Percentiles rank a stretch among this genome's conserved stretches.
phyloP scores from a whole-genome alignment of 2,888 invertebrate species.

The Archips xylosteana region DNA sequence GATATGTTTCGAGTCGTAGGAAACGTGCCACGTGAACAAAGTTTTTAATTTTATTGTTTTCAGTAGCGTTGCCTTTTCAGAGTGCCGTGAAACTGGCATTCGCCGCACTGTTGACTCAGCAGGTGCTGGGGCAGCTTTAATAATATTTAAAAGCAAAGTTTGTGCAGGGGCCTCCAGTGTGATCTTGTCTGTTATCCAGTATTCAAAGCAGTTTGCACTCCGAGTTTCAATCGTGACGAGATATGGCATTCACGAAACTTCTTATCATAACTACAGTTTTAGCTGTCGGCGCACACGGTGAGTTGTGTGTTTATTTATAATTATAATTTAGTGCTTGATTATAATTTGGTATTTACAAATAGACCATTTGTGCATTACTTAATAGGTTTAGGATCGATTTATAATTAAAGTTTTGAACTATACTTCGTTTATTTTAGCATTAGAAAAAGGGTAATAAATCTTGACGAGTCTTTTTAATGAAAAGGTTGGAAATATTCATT shows the following conservation, averaged over 20 bases:
- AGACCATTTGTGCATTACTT: background rate
- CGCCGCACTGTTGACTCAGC: constrained; percentile 72
- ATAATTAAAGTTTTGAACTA: too few relatives aligned
- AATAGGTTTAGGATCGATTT: too few relatives aligned
- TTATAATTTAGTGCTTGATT: background rate
- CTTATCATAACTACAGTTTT: constrained; percentile 53
- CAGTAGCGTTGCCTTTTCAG: constrained; percentile 44
- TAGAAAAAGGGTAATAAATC: too few relatives aligned
- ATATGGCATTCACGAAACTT: constrained; percentile 60
- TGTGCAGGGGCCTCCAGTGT: constrained; percentile 59
- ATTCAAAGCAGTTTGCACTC: constrained; percentile 41
- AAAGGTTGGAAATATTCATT: too few relatives aligned
- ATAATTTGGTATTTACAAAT: background rate
- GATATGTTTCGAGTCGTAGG: constrained; percentile 2
- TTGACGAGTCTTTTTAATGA: too few relatives aligned
- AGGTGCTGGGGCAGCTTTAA: constrained; percentile 60
- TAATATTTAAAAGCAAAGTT: constrained; percentile 67
- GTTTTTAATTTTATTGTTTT: constrained; percentile 31
- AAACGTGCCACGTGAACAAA: constrained; percentile 35
- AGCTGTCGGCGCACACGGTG: constrained; percentile 56
- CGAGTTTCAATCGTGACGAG: constrained; percentile 48
- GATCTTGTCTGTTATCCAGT: constrained; percentile 51
- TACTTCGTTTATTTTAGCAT: too few relatives aligned
- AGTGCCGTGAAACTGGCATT: constrained; percentile 55
- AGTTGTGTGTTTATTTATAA: constrained; percentile 45